Conservation (phyloP, 2,797 vertebrate species). For the Sorex maritimensis region DNA sequence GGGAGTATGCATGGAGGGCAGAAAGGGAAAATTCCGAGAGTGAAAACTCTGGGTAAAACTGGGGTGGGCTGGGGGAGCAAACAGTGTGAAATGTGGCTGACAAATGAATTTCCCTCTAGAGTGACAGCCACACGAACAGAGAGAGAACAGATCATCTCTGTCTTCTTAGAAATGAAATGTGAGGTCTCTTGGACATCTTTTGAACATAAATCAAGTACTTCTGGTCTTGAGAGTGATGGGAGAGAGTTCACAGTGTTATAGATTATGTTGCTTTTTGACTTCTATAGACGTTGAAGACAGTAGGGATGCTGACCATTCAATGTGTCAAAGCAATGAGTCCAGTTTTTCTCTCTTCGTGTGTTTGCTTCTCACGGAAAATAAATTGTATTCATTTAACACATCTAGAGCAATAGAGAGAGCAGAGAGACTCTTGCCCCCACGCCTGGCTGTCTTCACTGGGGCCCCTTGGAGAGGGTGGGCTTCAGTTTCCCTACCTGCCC, state of each 20-base stretch:
- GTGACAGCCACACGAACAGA: background rate
- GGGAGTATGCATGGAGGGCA: background rate
- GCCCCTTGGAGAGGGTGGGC: too few relatives aligned
- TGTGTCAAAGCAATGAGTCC: background rate
- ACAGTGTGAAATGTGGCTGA: background rate
- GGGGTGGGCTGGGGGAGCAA: background rate
- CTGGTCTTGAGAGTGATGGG: background rate
- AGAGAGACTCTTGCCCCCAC: too few relatives aligned
- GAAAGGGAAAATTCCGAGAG: background rate
- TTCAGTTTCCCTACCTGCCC: too few relatives aligned
- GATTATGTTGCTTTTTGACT: background rate
- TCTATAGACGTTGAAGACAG: too few relatives aligned
- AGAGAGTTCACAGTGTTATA: background rate
- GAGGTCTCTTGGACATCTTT: background rate
- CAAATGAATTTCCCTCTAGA: background rate
- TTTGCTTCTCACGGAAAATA: background rate
- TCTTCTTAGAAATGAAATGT: background rate
- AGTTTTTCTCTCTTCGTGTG: background rate
- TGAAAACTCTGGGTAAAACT: background rate
- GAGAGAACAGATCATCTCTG: background rate
- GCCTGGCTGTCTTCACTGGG: too few relatives aligned
- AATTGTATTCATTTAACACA: background rate
- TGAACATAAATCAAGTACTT: conserved; percentile 35
- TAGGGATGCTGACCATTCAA: background rate
- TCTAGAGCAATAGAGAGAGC: background rate